Evolutionary conservation across 1,140 invertebrate species (phyloP), one percentile per base, ranked within the genome.

Genomic region (Zaprionus kolodkinae): DNA sequence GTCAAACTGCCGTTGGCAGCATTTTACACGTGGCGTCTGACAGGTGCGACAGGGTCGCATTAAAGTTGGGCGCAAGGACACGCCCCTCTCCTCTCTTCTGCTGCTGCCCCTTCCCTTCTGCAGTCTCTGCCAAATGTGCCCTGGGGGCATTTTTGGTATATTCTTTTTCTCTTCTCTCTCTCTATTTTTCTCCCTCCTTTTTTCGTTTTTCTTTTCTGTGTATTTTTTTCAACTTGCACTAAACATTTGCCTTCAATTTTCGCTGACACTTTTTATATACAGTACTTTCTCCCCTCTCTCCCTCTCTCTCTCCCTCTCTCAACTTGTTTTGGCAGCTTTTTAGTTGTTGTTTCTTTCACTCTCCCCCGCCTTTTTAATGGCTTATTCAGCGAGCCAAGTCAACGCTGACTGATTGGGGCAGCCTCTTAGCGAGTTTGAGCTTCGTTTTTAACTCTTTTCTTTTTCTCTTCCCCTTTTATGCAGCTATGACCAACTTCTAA

Each of bases 211-310:
- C 25, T 78, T 81, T 72, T 76, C 78, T 21, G 43, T n/a, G n/a
- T n/a, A n/a, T n/a, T 76, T 72, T 81, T 67, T 71, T 59, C 65
- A 84, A 76, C 81, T 79, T 77, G 70, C 73, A 69, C 84, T 72
- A 83, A 87, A 80, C 80, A 87, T 88, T 87, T 87, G 67, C 80
- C 84, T 87, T 87, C 79, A 83, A 80, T 83, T 87, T 84, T 87
- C 72, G 60, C 56, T 80, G 69, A 59, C 72, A 64, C 54, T 52
- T 57, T 57, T 67, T 70, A 35, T 48, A 45, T 25, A n/a, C n/a
- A 45, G 55, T 45, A 61, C 55, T 65, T 60, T 66, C 38, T 43
- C 15, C 15, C 30, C 3, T 57, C n/a, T 50, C 15, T 27, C 36
- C 15, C 15, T 25, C 3, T 57, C n/a, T 50, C 15, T 27, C 36